Base-by-base conservation (phyloP, 2,888 invertebrate species). In the Minunthozetes semirufus region DNA sequence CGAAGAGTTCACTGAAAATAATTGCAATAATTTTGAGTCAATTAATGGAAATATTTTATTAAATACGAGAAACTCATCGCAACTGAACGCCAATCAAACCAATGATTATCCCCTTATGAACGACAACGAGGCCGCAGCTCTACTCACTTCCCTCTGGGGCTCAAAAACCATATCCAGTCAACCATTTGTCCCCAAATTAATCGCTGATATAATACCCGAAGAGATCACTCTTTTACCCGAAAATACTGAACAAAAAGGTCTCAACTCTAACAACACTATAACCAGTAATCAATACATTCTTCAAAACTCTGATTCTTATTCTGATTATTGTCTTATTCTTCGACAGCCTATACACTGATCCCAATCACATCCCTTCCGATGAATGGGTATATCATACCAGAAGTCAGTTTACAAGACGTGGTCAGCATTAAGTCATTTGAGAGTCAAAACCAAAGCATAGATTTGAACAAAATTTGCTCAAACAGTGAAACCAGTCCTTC, bases 81-180 rank as follows among this genome's bases (percentile, higher is more conserved):
- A 53, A 53, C 1, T 6, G n/a, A 53, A 8, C 8, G 33, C 33
- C n/a, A 74, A 38, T 17, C 25, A 22, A 17, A 33, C 11, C 42
- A 42, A 72, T 61, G 59, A 73, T 38, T 29, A 25, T n/a, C 11
- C 50, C 46, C 48, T 50, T 4, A 71, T 71, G 71, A 53, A 53
- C 56, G 48, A 46, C 56, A n/a, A 56, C 42, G 72, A 72, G 15
- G 71, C 75, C 0, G 72, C 75, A 25, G 59, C 75, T 59, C 29
- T 75, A 13, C 56, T 75, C 29, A 72, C 75, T 17, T 75, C 75
- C 1, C 27, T 72, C 9, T 72, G 48, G 66, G 66, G 38, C 29
- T 73, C 73, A 19, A 38, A 29, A 13, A n/a, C 33, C 6, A 2
- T n/a, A 29, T n/a, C 17, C 8, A 56, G 25, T 27, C n/a, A 3